These are phyloP conservation scores for Hemichromis elongatus DNA, from an alignment of 2,113 vertebrate genomes.

Conservation along the genomic window DNA sequence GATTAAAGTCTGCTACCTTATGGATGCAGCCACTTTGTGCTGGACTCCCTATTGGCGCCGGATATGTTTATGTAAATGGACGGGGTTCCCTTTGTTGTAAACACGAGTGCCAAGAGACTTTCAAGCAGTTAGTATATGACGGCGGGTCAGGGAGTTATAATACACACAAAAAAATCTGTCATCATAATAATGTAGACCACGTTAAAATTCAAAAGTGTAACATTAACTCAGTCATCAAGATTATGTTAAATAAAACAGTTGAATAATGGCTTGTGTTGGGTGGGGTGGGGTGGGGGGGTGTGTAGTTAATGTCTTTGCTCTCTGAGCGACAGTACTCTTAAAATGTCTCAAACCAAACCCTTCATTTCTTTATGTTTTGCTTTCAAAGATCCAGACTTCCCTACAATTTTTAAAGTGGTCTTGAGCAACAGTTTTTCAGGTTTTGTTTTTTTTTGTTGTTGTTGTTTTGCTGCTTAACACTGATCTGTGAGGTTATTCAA, in stretches of 20 bases:
- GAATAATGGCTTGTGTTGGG: not conserved
- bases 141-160: conserved; percentile 2
- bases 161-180: conserved; percentile 60
- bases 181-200: conserved; percentile 45
- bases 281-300: not conserved
- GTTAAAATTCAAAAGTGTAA: conserved; percentile 55
- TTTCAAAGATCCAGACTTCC: not conserved
- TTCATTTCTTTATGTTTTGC: not conserved
- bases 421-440: not conserved
- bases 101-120: conserved; percentile 48
- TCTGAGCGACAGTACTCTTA: not conserved
- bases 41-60: conserved; percentile 34
- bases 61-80: conserved; percentile 63
- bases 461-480: not conserved
- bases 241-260: conserved; percentile 45
- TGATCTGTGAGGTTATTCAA: not conserved
- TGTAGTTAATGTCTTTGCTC: conserved; percentile 4
- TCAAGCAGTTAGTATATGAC: conserved; percentile 34
- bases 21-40: conserved; percentile 55
- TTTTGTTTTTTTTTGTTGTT: not conserved
- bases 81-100: conserved; percentile 24
- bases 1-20: conserved; percentile 50
- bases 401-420: not conserved
- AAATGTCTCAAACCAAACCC: not conserved
- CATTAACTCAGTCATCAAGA: conserved; percentile 42